Evolutionary conservation across 2,888 invertebrate species (phyloP).

Genomic region (Zygaena filipendulae): DNA sequence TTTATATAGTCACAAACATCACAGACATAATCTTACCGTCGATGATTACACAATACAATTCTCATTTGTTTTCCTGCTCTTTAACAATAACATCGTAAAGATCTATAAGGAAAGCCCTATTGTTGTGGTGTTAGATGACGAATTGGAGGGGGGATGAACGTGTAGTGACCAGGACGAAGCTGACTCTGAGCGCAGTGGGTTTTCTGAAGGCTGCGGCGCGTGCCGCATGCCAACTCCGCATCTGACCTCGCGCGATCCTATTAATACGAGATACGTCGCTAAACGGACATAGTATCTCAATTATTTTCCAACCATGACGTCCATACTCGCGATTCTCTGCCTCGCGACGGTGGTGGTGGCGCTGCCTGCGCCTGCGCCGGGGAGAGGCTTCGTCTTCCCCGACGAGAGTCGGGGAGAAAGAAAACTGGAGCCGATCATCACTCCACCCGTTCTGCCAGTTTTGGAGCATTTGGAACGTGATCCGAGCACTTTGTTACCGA

Average conservation of each 20-base stretch:
- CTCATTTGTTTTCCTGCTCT: constrained; percentile 31
- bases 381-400: constrained; percentile 46
- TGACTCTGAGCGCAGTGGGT: constrained; percentile 56
- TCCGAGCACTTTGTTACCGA: constrained; percentile 52
- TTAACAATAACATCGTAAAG: constrained; percentile 24
- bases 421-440: constrained; percentile 52
- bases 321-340: constrained; percentile 40
- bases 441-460: constrained; percentile 59
- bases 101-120: constrained; percentile 36
- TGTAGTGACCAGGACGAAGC: constrained; percentile 47
- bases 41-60: too few relatives aligned
- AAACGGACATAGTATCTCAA: constrained; percentile 43
- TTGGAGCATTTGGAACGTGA: constrained; percentile 61
- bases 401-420: constrained; percentile 39
- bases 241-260: constrained; percentile 58
- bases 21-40: too few relatives aligned
- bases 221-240: constrained; percentile 62
- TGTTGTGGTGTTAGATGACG: constrained; percentile 24
- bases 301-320: constrained; percentile 44
- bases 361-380: constrained; percentile 33
- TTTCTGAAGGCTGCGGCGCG: constrained; percentile 67
- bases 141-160: constrained; percentile 37
- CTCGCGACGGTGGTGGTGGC: constrained; percentile 25
- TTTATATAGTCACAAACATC: too few relatives aligned
- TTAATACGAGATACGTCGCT: constrained; percentile 57